Base-by-base conservation (phyloP, 2,888 invertebrate species). In the Drepanosiphum platanoidis region DNA sequence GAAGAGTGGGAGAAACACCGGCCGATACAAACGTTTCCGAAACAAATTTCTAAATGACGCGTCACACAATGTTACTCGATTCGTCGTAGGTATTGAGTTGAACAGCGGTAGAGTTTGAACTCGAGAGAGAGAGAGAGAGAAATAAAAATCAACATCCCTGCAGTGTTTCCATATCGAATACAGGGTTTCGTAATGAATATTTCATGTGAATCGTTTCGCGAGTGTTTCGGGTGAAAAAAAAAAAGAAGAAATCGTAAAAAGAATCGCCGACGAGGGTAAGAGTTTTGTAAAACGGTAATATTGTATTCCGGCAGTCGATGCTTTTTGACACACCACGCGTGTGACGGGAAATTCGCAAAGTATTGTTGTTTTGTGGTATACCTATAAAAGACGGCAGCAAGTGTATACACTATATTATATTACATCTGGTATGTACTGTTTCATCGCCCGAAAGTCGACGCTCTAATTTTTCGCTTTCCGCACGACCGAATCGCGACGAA, bases 171-270 rank as follows among this genome's bases (percentile, higher is more conserved):
- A 61, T 71, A 81, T 72, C 71, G 58, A 71, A 72, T 58, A 71
- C 71, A 36, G 13, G 13, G 81, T 22, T 71, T 58, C 61, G 58
- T 71, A 81, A 81, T 81, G 81, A 81, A 81, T 81, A 81, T 81
- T 81, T 81, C 81, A 81, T 81, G 81, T 39, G 71, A n/a, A n/a
- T n/a, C 61, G 36, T 58, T 81, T 36, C 71, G 22, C 30, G 58
- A 52, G 58, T 81, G 46, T 71, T 36, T 58, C 36, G 22, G 11
- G 30, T n/a, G 18, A 18, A n/a, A 9, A 3, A 46, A 68, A 71
- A 18, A 30, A 46, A 32, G 18, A 32, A n/a, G n/a, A n/a, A n/a
- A n/a, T n/a, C 1, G 32, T 22, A 64, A 78, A 78, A 74, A 64
- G 58, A 39, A 39, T 61, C 64, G 22, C 58, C 77, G 30, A 36